Base-by-base conservation (phyloP, 1,140 invertebrate species). In the Hestina assimilis region DNA sequence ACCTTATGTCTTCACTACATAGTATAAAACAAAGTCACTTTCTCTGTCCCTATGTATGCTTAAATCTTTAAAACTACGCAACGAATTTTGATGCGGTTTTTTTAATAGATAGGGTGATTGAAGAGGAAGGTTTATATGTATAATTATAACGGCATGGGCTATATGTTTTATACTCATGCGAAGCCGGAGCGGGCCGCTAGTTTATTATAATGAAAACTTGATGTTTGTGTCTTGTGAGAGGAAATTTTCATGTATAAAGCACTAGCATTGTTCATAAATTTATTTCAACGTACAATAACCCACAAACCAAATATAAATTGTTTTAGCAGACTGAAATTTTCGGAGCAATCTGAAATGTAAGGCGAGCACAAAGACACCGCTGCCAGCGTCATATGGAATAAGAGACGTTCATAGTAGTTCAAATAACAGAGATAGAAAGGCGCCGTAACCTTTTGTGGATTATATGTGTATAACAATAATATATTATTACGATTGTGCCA, bases 401-500 rank as follows among this genome's bases (percentile, higher is more conserved):
- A 56, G 45, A 56, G 31, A 47, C 31, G 45, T 47, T 56, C 33
- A 46, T 24, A 31, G 33, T 56, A 29, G 29, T 47, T 56, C 53
- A 40, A 47, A 47, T 47, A 45, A 47, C 31, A 56, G 28, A 29
- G 28, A 38, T 33, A 29, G 31, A 56, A 47, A 17, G 47, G 20
- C 17, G 43, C 43, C 46, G 33, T 35, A 8, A 7, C 20, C 51
- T 20, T 41, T 47, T 47, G 41, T 35, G 29, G 52, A 54, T 54
- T 45, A 54, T 45, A 21, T 41, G 12, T 45, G 42, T 54, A 54
- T 46, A 19, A 45, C 41, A 23, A 54, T 56, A 56, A 56, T n/a
- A 56, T 56, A 56, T 46, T 35, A 26, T 56, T 47, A 40, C 33
- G 47, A 47, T 40, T 46, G n/a, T 56, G 31, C 17, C 33, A 40